phyloP scores from a whole-genome alignment of 1,140 invertebrate species.

The Zaprionus ornatus region DNA sequence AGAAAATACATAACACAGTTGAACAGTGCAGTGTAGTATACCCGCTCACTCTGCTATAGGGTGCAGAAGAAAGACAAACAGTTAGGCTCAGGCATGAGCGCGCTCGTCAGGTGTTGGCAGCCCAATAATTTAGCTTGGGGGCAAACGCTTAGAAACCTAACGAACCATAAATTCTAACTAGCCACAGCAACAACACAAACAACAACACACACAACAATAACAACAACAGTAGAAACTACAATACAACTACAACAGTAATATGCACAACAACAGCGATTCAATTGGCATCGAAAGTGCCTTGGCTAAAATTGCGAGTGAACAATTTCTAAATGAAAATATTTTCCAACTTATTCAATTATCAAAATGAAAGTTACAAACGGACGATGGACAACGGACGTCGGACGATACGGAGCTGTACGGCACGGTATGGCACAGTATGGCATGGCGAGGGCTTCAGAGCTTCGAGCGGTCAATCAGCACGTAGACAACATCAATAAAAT shows the following conservation, averaged over 20 bases:
- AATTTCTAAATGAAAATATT: constrained; percentile 68
- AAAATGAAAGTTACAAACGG: constrained; percentile 57
- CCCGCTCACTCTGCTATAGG: not conserved
- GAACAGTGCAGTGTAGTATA: not conserved
- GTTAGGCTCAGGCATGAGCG: constrained; percentile 39
- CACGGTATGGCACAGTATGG: not conserved
- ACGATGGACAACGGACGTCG: not conserved
- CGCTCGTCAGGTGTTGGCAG: constrained; percentile 55
- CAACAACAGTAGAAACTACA: constrained; percentile 35
- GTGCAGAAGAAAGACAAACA: constrained; percentile 28
- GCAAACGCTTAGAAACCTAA: constrained; percentile 66
- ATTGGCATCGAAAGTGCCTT: constrained; percentile 56
- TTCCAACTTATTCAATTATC: constrained; percentile 50
- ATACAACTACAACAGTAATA: not conserved
- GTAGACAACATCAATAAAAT: constrained; percentile 74
- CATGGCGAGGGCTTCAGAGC: constrained; percentile 2
- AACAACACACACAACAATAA: constrained; percentile 17
- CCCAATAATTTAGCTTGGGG: constrained; percentile 67
- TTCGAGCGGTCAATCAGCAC: constrained; percentile 60
- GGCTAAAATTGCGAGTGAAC: constrained; percentile 47
- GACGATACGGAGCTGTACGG: not conserved
- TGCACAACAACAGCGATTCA: not conserved
- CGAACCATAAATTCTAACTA: constrained; percentile 61
- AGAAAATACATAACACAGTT: not conserved
- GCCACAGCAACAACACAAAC: constrained; percentile 28